Conservation (phyloP, 2,113 vertebrate genomes). For the Psilopogon haemacephalus region DNA sequence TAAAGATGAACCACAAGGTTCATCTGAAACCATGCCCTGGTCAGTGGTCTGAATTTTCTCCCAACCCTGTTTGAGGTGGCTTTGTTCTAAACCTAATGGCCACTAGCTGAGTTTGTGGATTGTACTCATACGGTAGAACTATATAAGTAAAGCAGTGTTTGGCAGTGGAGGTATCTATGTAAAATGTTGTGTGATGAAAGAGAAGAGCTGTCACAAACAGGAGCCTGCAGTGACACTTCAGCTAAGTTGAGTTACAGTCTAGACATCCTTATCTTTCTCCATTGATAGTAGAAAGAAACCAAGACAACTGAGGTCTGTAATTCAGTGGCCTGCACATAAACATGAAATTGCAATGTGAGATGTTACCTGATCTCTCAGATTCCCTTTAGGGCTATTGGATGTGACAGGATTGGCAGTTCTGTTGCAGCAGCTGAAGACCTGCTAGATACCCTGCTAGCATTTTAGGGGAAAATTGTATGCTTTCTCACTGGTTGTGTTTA, state of each 20-base stretch:
- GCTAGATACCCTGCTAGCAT: background rate
- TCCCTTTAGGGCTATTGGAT: background rate
- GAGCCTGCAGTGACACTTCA: background rate
- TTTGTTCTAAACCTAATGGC: background rate
- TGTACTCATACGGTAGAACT: background rate
- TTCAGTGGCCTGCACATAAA: background rate
- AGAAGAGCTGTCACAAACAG: background rate
- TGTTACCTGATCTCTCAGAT: background rate
- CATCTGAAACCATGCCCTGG: background rate
- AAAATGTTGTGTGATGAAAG: background rate
- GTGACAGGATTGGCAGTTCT: background rate
- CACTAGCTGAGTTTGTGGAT: background rate
- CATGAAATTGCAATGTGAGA: background rate
- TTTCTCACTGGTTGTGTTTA: background rate
- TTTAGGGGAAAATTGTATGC: background rate
- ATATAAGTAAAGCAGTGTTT: background rate
- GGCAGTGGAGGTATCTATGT: background rate
- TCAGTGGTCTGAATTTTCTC: background rate
- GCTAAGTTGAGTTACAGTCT: background rate
- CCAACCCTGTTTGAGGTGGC: background rate
- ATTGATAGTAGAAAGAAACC: background rate
- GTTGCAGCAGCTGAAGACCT: background rate
- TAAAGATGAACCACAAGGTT: background rate
- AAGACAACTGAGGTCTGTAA: background rate
- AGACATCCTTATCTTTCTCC: background rate